A percentile compares a stretch with the other conserved stretches of the same genome.
phyloP scores from a whole-genome alignment of 2,797 vertebrate genomes.

The Trematomus bernacchii region DNA sequence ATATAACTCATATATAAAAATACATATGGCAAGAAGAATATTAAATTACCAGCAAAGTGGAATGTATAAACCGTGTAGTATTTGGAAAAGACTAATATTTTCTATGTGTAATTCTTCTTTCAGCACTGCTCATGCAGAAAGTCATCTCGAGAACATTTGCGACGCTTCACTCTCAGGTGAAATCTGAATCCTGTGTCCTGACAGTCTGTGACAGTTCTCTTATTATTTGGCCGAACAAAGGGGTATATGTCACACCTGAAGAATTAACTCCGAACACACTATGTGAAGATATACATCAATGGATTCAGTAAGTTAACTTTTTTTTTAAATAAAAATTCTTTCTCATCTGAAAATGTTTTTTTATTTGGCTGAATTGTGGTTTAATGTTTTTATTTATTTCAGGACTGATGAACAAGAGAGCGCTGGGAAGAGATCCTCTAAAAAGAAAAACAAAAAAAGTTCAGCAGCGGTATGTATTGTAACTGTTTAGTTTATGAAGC shows the following conservation, averaged over 20 bases:
- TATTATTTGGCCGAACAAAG: slow-evolving; percentile 92
- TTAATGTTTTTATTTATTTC: slow-evolving; percentile 23
- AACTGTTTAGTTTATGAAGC: not conserved
- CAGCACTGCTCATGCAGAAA: slow-evolving; percentile 84
- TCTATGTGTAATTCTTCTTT: slow-evolving; percentile 50
- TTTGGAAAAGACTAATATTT: not conserved
- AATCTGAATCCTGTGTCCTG: slow-evolving; percentile 90
- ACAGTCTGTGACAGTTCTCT: slow-evolving; percentile 87
- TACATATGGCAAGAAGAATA: not conserved
- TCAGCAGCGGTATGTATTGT: slow-evolving; percentile 73
- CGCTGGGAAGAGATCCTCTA: slow-evolving; percentile 73
- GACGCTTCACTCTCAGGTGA: slow-evolving; percentile 85
- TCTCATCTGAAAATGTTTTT: not conserved
- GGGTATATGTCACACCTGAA: slow-evolving; percentile 72
- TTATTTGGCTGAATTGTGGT: slow-evolving; percentile 12
- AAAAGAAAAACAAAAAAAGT: slow-evolving; percentile 81
- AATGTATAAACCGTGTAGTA: not conserved
- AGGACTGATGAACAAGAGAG: slow-evolving; percentile 77
- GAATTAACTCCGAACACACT: slow-evolving; percentile 83
- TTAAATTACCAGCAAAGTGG: not conserved
- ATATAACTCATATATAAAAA: not conserved
- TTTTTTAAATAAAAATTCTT: not conserved
- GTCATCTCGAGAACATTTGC: slow-evolving; percentile 87
- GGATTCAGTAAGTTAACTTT: slow-evolving; percentile 89
- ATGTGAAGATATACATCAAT: slow-evolving; percentile 86